A percentile compares a stretch with the other conserved stretches of the same genome.
phyloP scores from a whole-genome alignment of 2,113 vertebrate genomes.

The Varanus salvator region DNA sequence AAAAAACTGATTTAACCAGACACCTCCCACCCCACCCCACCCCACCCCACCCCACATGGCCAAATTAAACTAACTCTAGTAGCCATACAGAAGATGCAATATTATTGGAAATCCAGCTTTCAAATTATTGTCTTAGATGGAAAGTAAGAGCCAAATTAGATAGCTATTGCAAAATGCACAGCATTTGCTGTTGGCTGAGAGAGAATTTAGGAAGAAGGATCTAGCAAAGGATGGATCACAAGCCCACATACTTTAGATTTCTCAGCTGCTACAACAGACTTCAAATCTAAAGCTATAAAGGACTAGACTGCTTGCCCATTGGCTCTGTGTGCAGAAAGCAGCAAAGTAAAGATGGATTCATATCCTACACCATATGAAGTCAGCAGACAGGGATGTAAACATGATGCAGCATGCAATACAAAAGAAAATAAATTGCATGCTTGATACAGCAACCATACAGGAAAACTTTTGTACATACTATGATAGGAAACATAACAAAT shows the following conservation, averaged over 20 bases:
- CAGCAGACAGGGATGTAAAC: conserved; percentile 46
- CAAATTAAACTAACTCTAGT: conserved; percentile 1
- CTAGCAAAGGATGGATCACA: not conserved
- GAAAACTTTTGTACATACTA: conserved; percentile 26
- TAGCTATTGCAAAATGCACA: not conserved
- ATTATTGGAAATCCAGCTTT: conserved; percentile 22
- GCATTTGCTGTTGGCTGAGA: not conserved
- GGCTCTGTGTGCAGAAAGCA: not conserved
- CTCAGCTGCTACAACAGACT: not conserved
- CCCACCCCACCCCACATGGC: not conserved
- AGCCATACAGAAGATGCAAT: conserved; percentile 29
- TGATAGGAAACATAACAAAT: conserved; percentile 34
- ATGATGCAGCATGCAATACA: conserved; percentile 53
- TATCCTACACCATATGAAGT: conserved; percentile 8
- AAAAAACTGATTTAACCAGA: conserved; percentile 34
- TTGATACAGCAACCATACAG: conserved; percentile 53
- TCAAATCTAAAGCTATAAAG: not conserved
- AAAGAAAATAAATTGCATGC: conserved; percentile 49
- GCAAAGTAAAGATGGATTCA: not conserved
- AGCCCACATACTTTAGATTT: not conserved
- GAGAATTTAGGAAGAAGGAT: not conserved
- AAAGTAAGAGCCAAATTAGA: not conserved
- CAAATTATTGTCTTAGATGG: not conserved
- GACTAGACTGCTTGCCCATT: not conserved
- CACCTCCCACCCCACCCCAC: not conserved